Evolutionary conservation across 2,113 vertebrate genomes (phyloP), one percentile per base, ranked within the genome.

Genomic region (Brachyhypopomus occidentalis): DNA sequence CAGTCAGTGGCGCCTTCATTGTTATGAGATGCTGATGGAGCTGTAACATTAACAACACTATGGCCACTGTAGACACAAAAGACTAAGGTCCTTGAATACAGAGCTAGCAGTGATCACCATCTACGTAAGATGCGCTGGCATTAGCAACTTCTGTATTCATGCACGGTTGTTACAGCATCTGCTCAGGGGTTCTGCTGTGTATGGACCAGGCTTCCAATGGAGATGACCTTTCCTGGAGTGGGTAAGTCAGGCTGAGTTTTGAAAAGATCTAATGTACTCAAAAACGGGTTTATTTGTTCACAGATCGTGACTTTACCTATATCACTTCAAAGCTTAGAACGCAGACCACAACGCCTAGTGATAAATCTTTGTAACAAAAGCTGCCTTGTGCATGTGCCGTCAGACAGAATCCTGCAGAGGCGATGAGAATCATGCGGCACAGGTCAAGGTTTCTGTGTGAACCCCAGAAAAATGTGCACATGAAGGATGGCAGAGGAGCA

Each of bases 1-100:
- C 77, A 76, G 72, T 80, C 81, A 81, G 67, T 2, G 38, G 17
- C 62, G 58, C 25, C 25, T 63, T 71, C 63, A 73, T 41, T 70
- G 78, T 77, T 74, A 72, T 69, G 64, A 77, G n/a, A n/a, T 38
- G 77, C 81, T 77, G 73, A 75, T 81, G 66, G 62, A 19, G 75
- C 52, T 41, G 63, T 80, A 56, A 74, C 81, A 80, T 80, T 62
- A 85, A 77, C 82, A 22, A 75, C 84, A 81, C 48, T 23, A 80
- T 78, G 71, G 30, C 76, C 77, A 69, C 63, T 70, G 30, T 36
- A 20, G 66, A 80, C 78, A 80, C 41, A 58, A 22, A 63, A 84
- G 66, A 80, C 64, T 41, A 23, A 64, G 72, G n/a, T 72, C 22
- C 19, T 41, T 72, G 66, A 80, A 52, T 55, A 63, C 52, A 64